Evolutionary conservation across 2,113 vertebrate species (phyloP), one percentile per base, ranked within the genome.

Genomic region (Callipepla californica): DNA sequence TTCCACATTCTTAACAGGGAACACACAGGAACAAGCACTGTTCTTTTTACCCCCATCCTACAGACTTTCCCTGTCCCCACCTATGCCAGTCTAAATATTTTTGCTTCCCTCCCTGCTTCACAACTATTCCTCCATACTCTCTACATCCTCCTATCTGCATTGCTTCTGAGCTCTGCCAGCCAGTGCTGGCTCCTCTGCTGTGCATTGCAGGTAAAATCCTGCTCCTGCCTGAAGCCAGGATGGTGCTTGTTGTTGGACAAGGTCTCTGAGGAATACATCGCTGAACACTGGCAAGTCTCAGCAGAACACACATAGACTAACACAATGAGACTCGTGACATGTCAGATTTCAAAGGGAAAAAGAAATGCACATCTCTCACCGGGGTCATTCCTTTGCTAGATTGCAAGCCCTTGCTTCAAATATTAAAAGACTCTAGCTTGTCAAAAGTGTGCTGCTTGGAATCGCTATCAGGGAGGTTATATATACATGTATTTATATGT

Each of bases 71-170:
- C 34, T 48, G 57, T 62, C 34, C 44, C 45, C 65, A 69, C 58
- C 72, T 77, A 40, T 65, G 58, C 40, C 45, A 67, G 23, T 40
- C 9, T 85, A 85, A 42, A 16, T 89, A 38, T 59, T 89, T 87
- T 59, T 75, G 32, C 50, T 78, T 72, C 74, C 81, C 38, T 79
- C 84, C 57, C 85, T 58, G 70, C 74, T 62, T 91, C 36, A n/a
- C 38, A 72, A 25, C 67, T 68, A 32, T 53, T 76, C 61, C 51
- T 53, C 51, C 26, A 53, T 30, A 21, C 36, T 38, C 78, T 66
- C 20, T 13, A 28, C 34, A 21, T 48, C 15, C 84, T 85, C 47
- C 51, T 68, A 55, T 32, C 63, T 73, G 67, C 89, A 55, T 69
- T 23, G 69, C n/a, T 70, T 77, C 59, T 14, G 34, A 48, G 44